These are phyloP conservation scores for Piezodorus guildinii DNA, from an alignment of 1,140 invertebrate genomes.

Conservation along the genomic window DNA sequence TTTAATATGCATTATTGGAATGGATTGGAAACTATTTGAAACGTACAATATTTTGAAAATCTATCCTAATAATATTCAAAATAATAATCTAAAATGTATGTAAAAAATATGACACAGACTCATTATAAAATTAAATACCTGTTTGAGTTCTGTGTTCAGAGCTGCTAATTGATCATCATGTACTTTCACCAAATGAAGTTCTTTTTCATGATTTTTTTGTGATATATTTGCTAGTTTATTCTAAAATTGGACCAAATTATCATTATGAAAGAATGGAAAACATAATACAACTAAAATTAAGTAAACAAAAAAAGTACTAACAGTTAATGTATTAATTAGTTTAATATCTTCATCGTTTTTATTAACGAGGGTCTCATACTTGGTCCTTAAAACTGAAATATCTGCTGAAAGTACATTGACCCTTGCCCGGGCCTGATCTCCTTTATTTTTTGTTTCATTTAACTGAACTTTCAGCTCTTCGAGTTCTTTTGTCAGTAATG, in stretches of 20 bases:
- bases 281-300: not conserved
- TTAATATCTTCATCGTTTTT: constrained; percentile 45
- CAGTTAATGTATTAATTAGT: constrained; percentile 40
- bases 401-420: constrained; percentile 46
- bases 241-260: not conserved
- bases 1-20: too few species aligned
- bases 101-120: too few species aligned
- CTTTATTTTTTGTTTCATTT: constrained; percentile 42
- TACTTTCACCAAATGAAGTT: not conserved
- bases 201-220: constrained; percentile 19
- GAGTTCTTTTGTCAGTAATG: constrained; percentile 41
- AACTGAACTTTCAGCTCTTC: constrained; percentile 31
- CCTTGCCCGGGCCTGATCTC: constrained; percentile 42
- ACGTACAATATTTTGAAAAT: too few species aligned
- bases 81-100: too few species aligned
- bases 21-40: too few species aligned
- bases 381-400: constrained; percentile 35
- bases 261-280: not conserved
- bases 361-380: constrained; percentile 40
- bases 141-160: constrained; percentile 10
- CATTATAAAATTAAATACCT: constrained; percentile 5
- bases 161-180: constrained; percentile 10
- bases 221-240: constrained; percentile 2
- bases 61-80: too few species aligned
- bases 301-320: not conserved